phyloP scores from a whole-genome alignment of 2,888 invertebrate genomes.

The Lasioglossum morio region DNA sequence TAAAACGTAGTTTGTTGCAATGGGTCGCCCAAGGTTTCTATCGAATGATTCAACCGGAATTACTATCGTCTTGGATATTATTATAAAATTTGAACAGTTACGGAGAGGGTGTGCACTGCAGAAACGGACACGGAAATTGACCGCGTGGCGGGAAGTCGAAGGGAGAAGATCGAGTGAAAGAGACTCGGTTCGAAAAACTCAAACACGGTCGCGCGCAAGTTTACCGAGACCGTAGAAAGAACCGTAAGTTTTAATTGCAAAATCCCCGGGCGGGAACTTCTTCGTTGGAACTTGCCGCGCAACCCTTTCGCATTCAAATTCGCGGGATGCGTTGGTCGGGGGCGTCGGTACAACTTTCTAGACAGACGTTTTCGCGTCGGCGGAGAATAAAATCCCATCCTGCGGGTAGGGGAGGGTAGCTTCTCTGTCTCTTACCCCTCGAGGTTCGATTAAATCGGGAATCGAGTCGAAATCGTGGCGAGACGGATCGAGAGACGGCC shows the following conservation, averaged over 20 bases:
- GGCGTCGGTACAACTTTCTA: constrained; percentile 35
- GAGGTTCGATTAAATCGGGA: constrained; percentile 71
- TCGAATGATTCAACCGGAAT: no score
- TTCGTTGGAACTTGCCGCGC: constrained; percentile 19
- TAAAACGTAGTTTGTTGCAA: not conserved
- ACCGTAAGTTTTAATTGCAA: constrained; percentile 51
- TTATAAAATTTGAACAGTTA: no score
- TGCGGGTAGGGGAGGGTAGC: not conserved
- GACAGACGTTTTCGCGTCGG: constrained; percentile 41
- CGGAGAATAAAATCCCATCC: not conserved
- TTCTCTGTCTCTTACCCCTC: not conserved
- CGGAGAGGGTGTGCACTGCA: no score
- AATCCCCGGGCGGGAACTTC: constrained; percentile 17
- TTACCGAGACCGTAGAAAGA: constrained; percentile 4
- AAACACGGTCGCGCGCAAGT: constrained; percentile 13
- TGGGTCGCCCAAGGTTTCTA: no score
- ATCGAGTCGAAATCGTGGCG: constrained; percentile 70
- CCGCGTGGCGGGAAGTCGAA: not conserved
- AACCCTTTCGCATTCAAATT: constrained; percentile 43
- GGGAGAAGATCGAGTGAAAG: not conserved
- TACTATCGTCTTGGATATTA: no score
- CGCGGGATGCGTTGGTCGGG: constrained; percentile 15
- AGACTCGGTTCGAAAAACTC: not conserved
- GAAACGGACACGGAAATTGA: not conserved
- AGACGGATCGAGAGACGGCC: constrained; percentile 67